Evolutionary conservation across 2,797 vertebrate species (phyloP).

Genomic region (Coregonus sp.): DNA sequence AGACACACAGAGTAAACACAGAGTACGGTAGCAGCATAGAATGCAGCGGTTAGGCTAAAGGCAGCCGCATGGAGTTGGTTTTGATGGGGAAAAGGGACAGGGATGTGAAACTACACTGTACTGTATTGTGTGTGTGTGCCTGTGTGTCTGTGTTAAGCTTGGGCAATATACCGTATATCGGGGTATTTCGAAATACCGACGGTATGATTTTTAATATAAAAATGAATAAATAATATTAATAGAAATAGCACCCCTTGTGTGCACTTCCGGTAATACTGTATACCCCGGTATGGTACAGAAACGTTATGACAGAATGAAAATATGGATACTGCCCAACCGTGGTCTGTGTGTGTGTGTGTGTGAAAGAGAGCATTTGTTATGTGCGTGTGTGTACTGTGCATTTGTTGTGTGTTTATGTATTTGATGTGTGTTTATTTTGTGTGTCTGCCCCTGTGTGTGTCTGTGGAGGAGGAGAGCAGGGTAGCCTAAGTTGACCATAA

Average conservation of each 20-base stretch:
- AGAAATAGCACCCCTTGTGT: no score
- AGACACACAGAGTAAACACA: conserved; percentile 34
- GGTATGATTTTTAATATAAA: no score
- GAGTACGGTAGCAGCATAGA: conserved; percentile 21
- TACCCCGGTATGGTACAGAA: no score
- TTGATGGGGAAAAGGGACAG: conserved; percentile 30
- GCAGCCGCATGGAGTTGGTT: conserved; percentile 40
- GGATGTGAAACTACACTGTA: conserved; percentile 17
- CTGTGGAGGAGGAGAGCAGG: conserved; percentile 22
- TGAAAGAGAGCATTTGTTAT: not conserved
- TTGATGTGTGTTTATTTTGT: not conserved
- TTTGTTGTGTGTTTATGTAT: conserved; percentile 5
- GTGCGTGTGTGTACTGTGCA: not conserved
- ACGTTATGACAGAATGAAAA: no score
- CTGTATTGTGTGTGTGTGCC: not conserved
- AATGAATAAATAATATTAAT: no score
- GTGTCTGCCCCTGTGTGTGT: not conserved
- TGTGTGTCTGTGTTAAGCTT: not conserved
- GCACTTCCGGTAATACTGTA: no score
- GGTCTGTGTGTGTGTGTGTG: not conserved
- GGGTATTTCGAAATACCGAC: no score
- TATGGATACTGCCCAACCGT: no score
- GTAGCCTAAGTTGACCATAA: conserved; percentile 15
- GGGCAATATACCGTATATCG: no score
- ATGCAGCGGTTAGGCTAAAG: conserved; percentile 31